phyloP scores from a whole-genome alignment of 2,113 vertebrate genomes.

The Rhizomys pruinosus region DNA sequence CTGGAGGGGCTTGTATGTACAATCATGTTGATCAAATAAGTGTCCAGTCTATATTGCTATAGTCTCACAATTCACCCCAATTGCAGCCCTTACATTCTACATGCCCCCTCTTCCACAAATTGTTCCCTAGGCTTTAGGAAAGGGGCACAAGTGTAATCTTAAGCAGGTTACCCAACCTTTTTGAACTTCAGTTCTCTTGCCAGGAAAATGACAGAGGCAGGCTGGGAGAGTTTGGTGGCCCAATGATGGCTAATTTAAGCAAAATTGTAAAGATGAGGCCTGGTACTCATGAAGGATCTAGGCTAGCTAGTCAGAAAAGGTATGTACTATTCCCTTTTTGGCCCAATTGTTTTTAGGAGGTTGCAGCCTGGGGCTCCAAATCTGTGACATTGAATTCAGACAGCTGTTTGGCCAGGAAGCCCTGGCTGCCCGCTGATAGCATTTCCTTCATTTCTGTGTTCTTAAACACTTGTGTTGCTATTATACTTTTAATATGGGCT shows the following conservation, averaged over 20 bases:
- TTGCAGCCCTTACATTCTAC: too few relatives aligned
- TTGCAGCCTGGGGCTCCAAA: neutral
- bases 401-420: neutral
- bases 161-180: neutral
- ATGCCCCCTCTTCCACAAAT: too few relatives aligned
- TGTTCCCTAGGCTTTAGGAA: too few relatives aligned
- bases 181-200: slow-evolving; percentile 21
- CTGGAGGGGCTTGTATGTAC: too few relatives aligned
- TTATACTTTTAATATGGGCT: neutral
- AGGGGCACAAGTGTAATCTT: too few relatives aligned
- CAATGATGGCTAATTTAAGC: neutral
- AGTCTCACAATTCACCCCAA: too few relatives aligned
- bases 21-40: too few relatives aligned
- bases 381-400: neutral
- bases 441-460: neutral
- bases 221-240: neutral
- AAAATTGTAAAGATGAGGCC: neutral
- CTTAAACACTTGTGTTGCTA: neutral
- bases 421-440: neutral
- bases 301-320: neutral
- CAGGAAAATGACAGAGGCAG: neutral
- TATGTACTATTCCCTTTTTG: neutral
- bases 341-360: neutral
- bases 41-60: too few relatives aligned
- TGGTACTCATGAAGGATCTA: neutral